These are phyloP conservation scores for Brachyptera risi DNA, from an alignment of 2,888 invertebrate species.

Conservation along the genomic window DNA sequence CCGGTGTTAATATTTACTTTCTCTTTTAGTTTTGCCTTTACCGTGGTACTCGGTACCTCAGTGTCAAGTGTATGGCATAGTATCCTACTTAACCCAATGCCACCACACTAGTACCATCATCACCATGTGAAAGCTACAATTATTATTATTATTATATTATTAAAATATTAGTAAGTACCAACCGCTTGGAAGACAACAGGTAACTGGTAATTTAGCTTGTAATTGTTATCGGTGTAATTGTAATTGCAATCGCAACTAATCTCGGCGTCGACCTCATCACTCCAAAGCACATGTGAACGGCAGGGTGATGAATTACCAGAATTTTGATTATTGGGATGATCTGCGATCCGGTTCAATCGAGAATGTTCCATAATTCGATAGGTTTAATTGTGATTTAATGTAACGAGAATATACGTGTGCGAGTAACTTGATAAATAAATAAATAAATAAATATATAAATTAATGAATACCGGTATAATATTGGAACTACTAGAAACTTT, in stretches of 20 bases:
- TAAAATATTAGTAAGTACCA: neutral
- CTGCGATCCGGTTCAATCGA: too few relatives aligned
- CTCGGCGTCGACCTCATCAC: slow-evolving; percentile 11
- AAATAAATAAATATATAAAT: too few relatives aligned
- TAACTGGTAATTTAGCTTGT: neutral
- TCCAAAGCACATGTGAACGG: slow-evolving; percentile 4
- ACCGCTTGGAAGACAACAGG: neutral
- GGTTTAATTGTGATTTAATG: too few relatives aligned
- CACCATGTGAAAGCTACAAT: slow-evolving; percentile 5
- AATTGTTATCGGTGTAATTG: too few relatives aligned
- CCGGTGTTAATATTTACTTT: too few relatives aligned
- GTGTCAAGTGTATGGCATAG: slow-evolving; percentile 40
- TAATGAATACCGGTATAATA: too few relatives aligned
- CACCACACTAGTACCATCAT: neutral
- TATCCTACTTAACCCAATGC: slow-evolving; percentile 14
- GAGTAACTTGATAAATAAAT: too few relatives aligned
- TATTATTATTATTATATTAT: too few relatives aligned
- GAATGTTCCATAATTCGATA: too few relatives aligned
- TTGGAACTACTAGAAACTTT: too few relatives aligned
- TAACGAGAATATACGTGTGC: too few relatives aligned
- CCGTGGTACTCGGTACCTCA: slow-evolving; percentile 42
- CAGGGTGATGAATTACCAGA: too few relatives aligned
- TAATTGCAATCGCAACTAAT: neutral
- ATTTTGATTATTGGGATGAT: neutral
- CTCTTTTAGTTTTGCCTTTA: slow-evolving; percentile 23